Percentiles rank a stretch among this genome's conserved stretches.
Evolutionary conservation across 2,113 vertebrate species (phyloP).

Genomic region (Sinocyclocheilus anshuiensis): DNA sequence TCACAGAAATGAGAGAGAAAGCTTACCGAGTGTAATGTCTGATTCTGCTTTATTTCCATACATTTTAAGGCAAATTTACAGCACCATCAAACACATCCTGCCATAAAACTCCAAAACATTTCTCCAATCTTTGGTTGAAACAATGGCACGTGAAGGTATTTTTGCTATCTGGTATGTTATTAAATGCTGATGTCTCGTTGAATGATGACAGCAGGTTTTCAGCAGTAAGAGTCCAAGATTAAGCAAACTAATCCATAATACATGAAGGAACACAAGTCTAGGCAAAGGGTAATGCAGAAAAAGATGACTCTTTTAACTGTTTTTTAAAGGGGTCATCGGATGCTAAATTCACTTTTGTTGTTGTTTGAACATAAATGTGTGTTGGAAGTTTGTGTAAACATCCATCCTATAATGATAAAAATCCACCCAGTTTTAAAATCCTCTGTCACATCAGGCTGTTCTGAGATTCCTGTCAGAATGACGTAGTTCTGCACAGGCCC

Average conservation of each 20-base stretch:
- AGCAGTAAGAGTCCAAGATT: not conserved
- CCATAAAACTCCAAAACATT: conserved; percentile 10
- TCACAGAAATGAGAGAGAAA: not conserved
- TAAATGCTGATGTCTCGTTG: conserved; percentile 8
- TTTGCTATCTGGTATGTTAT: conserved; percentile 31
- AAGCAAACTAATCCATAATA: conserved; percentile 14
- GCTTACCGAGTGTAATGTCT: not conserved
- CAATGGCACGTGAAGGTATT: conserved; percentile 40
- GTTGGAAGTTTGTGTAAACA: no score
- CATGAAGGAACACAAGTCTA: conserved; percentile 1
- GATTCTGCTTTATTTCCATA: conserved; percentile 48
- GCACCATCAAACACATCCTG: conserved; percentile 40
- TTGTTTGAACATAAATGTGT: no score
- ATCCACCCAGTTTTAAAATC: no score
- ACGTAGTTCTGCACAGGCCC: no score
- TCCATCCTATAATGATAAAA: no score
- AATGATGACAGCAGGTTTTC: not conserved
- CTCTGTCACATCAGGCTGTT: no score
- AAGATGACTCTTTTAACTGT: not conserved
- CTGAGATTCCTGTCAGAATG: no score
- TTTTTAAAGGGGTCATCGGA: not conserved
- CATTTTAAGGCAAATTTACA: conserved; percentile 52
- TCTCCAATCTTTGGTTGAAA: conserved; percentile 40
- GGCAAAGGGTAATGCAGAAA: not conserved
- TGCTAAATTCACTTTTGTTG: no score